Percentiles rank a stretch among this genome's conserved stretches.
Evolutionary conservation across 2,888 invertebrate genomes (phyloP).

Genomic region (Drosophila peninsularis): DNA sequence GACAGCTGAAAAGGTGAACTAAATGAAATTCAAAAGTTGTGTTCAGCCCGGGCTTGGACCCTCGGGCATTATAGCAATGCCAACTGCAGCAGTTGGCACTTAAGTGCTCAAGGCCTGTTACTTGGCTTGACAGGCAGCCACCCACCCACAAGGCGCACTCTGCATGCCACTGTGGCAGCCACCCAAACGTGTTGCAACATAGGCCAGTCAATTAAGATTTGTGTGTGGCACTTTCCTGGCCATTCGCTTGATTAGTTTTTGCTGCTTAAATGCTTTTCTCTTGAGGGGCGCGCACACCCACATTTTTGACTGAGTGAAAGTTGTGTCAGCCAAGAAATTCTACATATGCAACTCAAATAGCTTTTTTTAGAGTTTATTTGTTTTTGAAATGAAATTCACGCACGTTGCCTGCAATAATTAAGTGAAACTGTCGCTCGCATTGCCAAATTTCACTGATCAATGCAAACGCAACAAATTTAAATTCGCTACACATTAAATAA

Average conservation of each 20-base stretch:
- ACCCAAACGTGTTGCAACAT: constrained; percentile 44
- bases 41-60: constrained; percentile 22
- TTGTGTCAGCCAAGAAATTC: constrained; percentile 42
- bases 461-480: constrained; percentile 41
- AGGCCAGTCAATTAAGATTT: constrained; percentile 63
- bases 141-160: constrained; percentile 39
- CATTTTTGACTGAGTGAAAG: constrained; percentile 43
- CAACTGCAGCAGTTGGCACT: constrained; percentile 28
- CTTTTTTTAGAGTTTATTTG: constrained; percentile 15
- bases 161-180: constrained; percentile 33
- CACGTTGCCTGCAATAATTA: constrained; percentile 36
- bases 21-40: constrained; percentile 26
- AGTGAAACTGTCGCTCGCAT: constrained; percentile 43
- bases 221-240: constrained; percentile 32
- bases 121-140: constrained; percentile 30
- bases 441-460: constrained; percentile 56
- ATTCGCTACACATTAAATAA: constrained; percentile 52
- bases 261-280: constrained; percentile 20
- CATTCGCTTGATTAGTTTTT: constrained; percentile 59
- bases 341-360: constrained; percentile 44
- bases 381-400: constrained; percentile 49
- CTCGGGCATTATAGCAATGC: constrained; percentile 35
- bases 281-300: constrained; percentile 39
- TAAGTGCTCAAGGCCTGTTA: constrained; percentile 20
- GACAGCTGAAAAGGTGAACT: neutral